These are phyloP conservation scores for Molossus alvarezi DNA, from an alignment of 2,797 vertebrate species.

Conservation along the genomic window DNA sequence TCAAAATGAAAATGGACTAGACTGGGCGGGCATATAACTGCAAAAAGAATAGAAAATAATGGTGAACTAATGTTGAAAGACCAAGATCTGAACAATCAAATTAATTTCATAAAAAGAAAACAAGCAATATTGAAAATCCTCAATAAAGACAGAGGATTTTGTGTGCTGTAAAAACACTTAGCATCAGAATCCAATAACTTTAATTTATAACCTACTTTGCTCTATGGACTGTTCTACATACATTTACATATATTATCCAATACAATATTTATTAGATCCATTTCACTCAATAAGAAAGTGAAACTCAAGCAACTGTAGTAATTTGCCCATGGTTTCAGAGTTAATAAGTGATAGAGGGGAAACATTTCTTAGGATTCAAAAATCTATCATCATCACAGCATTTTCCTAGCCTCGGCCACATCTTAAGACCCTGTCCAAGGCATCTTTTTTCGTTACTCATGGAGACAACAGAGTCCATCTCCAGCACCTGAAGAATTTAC, in stretches of 20 bases:
- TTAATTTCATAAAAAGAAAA: constrained; percentile 46
- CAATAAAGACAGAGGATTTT: background rate
- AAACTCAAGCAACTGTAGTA: constrained; percentile 31
- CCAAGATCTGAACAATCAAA: constrained; percentile 18
- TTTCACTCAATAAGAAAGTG: constrained; percentile 58
- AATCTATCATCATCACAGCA: constrained; percentile 12
- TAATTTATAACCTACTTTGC: constrained; percentile 32
- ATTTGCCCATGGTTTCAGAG: background rate
- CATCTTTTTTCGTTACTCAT: background rate
- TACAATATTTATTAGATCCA: constrained; percentile 9
- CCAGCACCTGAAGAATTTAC: background rate
- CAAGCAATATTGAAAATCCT: background rate
- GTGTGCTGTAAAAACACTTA: constrained; percentile 25
- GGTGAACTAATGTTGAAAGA: background rate
- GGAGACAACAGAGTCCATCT: background rate
- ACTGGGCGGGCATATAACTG: background rate
- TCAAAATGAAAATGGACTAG: constrained; percentile 33
- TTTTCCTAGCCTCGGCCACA: constrained; percentile 9
- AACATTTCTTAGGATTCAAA: constrained; percentile 30
- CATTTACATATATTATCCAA: constrained; percentile 22
- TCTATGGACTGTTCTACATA: background rate
- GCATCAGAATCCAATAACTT: constrained; percentile 33
- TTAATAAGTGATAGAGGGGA: background rate
- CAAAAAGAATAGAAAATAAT: background rate
- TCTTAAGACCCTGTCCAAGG: background rate